phyloP scores from a whole-genome alignment of 2,113 vertebrate species.

The Boleophthalmus pectinirostris region DNA sequence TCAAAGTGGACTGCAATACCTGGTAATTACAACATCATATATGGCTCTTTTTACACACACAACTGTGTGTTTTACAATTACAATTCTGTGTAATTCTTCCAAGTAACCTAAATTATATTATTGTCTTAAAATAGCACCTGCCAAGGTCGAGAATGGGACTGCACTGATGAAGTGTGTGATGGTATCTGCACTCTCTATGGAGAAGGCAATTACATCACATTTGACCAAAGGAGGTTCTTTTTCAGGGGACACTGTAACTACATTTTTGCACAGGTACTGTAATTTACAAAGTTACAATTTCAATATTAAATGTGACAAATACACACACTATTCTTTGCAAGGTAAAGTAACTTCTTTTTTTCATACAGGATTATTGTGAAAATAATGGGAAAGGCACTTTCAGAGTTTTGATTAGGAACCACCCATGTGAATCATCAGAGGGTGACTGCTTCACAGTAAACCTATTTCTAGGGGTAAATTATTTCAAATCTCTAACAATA shows the following conservation, averaged over 20 bases:
- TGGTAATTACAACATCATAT: slow-evolving; percentile 75
- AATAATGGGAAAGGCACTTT: slow-evolving; percentile 75
- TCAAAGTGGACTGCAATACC: slow-evolving; percentile 86
- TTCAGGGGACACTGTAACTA: slow-evolving; percentile 91
- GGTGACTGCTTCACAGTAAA: slow-evolving; percentile 90
- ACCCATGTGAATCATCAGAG: slow-evolving; percentile 85
- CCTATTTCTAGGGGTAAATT: slow-evolving; percentile 83
- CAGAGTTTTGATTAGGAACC: slow-evolving; percentile 83
- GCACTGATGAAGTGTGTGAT: slow-evolving; percentile 80
- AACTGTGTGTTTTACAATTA: not conserved
- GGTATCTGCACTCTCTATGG: slow-evolving; percentile 88
- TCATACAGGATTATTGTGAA: slow-evolving; percentile 82
- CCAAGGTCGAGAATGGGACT: slow-evolving; percentile 81
- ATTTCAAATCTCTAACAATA: not conserved
- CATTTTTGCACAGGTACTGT: slow-evolving; percentile 84
- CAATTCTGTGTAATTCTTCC: not conserved
- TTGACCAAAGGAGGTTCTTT: slow-evolving; percentile 85
- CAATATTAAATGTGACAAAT: not conserved
- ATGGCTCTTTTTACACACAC: not conserved
- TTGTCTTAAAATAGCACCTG: slow-evolving; percentile 80
- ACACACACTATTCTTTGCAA: not conserved
- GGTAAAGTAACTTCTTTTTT: not conserved
- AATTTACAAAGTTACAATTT: not conserved
- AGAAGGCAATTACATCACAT: slow-evolving; percentile 89
- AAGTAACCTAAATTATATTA: not conserved